phyloP scores from a whole-genome alignment of 2,888 invertebrate genomes.

The Lobophora halterata region DNA sequence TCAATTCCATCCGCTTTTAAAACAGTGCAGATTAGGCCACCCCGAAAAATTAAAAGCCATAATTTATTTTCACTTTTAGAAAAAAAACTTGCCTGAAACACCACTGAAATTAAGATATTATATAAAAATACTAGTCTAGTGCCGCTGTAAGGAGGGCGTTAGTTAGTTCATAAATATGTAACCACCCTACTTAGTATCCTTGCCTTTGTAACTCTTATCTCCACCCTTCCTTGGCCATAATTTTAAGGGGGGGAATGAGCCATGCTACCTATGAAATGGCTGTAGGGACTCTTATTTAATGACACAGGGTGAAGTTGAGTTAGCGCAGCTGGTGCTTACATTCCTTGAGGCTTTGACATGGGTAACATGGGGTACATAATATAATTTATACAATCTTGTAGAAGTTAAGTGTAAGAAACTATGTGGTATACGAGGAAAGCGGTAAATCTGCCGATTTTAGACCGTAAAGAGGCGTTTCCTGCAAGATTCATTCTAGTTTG shows the following conservation, averaged over 20 bases:
- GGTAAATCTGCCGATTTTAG: no score
- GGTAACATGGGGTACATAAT: no score
- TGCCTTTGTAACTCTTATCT: conserved; percentile 33
- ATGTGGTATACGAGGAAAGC: no score
- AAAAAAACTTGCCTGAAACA: no score
- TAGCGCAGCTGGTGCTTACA: conserved; percentile 12
- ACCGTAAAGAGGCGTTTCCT: no score
- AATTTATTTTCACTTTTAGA: no score
- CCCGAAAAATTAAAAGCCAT: no score
- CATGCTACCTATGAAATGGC: conserved; percentile 30
- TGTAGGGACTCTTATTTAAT: conserved; percentile 21
- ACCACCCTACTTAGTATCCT: conserved; percentile 31
- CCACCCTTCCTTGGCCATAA: conserved; percentile 34
- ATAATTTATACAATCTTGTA: no score
- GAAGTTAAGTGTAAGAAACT: no score
- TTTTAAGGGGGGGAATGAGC: conserved; percentile 39
- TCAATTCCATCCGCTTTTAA: no score
- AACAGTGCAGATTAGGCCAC: no score
- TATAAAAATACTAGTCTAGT: conserved; percentile 7
- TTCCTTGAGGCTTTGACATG: conserved; percentile 3
- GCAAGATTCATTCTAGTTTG: no score
- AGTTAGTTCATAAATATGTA: conserved; percentile 33
- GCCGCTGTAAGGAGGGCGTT: conserved; percentile 21
- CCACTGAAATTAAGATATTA: conserved; percentile 4
- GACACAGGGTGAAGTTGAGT: conserved; percentile 15